Base-by-base conservation (phyloP, 2,888 invertebrate genomes). In the Drosophila infuscata region DNA sequence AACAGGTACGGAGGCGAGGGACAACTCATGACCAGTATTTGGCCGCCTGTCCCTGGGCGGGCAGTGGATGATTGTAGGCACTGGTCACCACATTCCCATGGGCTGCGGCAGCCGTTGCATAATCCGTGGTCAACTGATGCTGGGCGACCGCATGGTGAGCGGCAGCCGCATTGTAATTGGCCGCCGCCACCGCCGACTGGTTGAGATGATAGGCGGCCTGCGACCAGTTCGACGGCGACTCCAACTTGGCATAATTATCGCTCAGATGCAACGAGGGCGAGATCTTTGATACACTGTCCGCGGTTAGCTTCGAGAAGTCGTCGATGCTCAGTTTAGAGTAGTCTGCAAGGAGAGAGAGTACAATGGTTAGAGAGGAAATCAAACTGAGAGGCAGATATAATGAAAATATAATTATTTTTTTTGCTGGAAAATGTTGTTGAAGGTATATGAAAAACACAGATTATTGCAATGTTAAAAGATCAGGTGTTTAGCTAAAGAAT, bases 311-410 rank as follows among this genome's bases (percentile, higher is more conserved):
- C 1, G 95, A 93, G 75, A 94, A 93, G 49, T 94, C 92, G 73
- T 94, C 94, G 48, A 93, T 93, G 41, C 91, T 88, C 53, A 94
- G 90, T 77, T 95, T 95, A 20, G 95, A 94, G 38, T 95, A 94
- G 85, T 95, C 95, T 93, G 56, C 20, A 70, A 62, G 7, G 2
- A 6, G 7, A 3, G 38, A 20, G 6, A 33, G n/a, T 8, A 0
- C 7, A n/a, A 54, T 3, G 9, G 11, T 35, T 25, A 56, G 38
- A 25, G 12, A 9, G 15, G 15, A 33, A 15, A n/a, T 25, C 7
- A 36, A 12, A 7, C 25, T 6, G 17, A 8, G 15, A 7, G 20
- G 20, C 20, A n/a, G n/a, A n/a, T n/a, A n/a, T n/a, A n/a, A n/a
- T n/a, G n/a, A n/a, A n/a, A n/a, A n/a, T n/a, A n/a, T n/a, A n/a